Evolutionary conservation across 2,113 vertebrate genomes (phyloP).

Genomic region (Rostratula benghalensis): DNA sequence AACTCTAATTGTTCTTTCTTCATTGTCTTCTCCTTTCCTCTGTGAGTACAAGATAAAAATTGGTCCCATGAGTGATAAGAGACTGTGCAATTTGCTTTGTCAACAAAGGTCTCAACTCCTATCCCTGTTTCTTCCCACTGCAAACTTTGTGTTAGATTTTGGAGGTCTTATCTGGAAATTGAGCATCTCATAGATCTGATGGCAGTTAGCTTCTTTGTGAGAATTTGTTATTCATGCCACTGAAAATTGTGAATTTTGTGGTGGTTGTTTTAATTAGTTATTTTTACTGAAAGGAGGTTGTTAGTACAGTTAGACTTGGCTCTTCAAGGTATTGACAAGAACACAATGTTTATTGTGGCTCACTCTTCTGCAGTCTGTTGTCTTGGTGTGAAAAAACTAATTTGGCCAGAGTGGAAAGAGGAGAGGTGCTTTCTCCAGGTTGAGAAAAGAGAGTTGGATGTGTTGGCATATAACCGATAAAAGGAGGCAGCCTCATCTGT

Average conservation of each 20-base stretch:
- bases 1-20: not conserved
- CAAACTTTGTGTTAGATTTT: not conserved
- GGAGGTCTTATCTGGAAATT: not conserved
- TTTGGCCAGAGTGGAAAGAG: not conserved
- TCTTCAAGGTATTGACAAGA: not conserved
- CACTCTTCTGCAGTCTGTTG: not conserved
- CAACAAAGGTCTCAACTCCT: not conserved
- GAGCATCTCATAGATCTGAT: not conserved
- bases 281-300: not conserved
- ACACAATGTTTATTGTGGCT: not conserved
- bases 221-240: not conserved
- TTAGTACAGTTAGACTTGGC: not conserved
- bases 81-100: not conserved
- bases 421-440: not conserved
- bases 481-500: not conserved
- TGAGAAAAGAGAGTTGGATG: not conserved
- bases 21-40: not conserved
- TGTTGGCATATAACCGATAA: not conserved
- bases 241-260: not conserved
- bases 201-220: not conserved
- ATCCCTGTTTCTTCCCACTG: not conserved
- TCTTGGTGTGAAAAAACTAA: not conserved
- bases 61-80: not conserved
- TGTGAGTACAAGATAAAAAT: not conserved
- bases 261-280: not conserved